Evolutionary conservation across 1,140 invertebrate species (phyloP).

Genomic region (Drosophila kohkoa): DNA sequence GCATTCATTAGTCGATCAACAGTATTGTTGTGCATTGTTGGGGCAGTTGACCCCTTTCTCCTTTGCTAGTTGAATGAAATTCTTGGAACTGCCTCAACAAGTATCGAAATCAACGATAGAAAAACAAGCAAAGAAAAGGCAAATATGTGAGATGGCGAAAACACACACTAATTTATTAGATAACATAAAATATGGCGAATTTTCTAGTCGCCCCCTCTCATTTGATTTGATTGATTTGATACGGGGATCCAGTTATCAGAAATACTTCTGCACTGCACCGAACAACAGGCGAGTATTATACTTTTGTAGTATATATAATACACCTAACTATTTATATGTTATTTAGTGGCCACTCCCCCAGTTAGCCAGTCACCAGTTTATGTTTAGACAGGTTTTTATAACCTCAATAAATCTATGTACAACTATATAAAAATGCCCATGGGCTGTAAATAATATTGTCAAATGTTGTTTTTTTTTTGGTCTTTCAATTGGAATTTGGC

Average conservation of each 20-base stretch:
- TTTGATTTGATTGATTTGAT: slow-evolving; percentile 41
- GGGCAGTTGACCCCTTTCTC: too few relatives aligned
- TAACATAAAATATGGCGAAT: slow-evolving; percentile 17
- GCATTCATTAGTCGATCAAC: too few relatives aligned
- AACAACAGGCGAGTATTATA: too few relatives aligned
- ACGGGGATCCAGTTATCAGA: slow-evolving; percentile 24
- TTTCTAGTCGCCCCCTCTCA: not conserved
- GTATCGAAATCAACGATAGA: slow-evolving; percentile 1
- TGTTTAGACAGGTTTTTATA: slow-evolving; percentile 30
- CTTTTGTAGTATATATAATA: not conserved
- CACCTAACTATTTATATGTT: not conserved
- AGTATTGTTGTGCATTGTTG: too few relatives aligned
- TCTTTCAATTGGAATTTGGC: slow-evolving; percentile 6
- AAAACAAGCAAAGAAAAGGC: not conserved
- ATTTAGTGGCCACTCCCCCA: not conserved
- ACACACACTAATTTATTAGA: slow-evolving; percentile 16
- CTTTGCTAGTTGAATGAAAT: slow-evolving; percentile 3
- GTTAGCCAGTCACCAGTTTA: slow-evolving; percentile 6
- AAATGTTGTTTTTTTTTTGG: slow-evolving; percentile 2
- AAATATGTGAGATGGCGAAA: not conserved
- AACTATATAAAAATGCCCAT: not conserved
- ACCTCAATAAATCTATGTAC: slow-evolving; percentile 32
- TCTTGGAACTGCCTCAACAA: slow-evolving; percentile 41
- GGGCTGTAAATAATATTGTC: slow-evolving; percentile 30
- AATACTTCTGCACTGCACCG: not conserved